A percentile compares a stretch with the other conserved stretches of the same genome.
phyloP scores from a whole-genome alignment of 2,797 vertebrate species.

The Staurois parvus region DNA sequence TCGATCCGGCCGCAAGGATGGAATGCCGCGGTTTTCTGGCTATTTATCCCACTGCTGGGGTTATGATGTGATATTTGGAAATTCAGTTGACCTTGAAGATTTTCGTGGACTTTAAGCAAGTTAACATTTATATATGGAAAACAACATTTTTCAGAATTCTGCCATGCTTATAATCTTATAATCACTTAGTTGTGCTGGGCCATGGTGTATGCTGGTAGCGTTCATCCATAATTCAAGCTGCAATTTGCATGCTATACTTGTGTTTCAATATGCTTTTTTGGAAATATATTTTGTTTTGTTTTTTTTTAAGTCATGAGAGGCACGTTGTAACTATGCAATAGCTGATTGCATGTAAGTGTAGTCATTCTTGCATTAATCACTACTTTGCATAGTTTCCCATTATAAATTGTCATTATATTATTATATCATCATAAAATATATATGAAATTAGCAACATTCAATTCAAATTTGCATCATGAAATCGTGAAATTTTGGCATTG shows the following conservation, averaged over 20 bases:
- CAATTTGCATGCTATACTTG: not conserved
- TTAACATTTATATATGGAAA: conserved; percentile 44
- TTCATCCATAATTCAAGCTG: not conserved
- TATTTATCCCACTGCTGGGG: conserved; percentile 42
- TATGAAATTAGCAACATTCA: no score
- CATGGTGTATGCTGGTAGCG: not conserved
- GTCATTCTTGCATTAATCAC: not conserved
- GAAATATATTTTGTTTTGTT: not conserved
- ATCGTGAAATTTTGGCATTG: no score
- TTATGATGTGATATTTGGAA: conserved; percentile 55
- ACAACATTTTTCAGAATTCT: not conserved
- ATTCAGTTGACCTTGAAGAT: conserved; percentile 49
- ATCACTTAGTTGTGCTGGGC: conserved; percentile 40
- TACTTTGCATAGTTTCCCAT: not conserved
- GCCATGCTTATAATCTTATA: conserved; percentile 48
- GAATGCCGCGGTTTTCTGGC: conserved; percentile 53
- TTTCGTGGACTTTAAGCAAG: conserved; percentile 43
- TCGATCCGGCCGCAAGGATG: conserved; percentile 42
- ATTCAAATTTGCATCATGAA: no score
- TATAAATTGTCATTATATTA: no score
- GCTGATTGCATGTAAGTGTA: not conserved
- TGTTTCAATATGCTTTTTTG: not conserved
- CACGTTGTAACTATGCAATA: no score
- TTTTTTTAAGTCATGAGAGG: no score
- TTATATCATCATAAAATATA: no score